phyloP scores from a whole-genome alignment of 1,140 invertebrate species.

The Magallana ariakensis region DNA sequence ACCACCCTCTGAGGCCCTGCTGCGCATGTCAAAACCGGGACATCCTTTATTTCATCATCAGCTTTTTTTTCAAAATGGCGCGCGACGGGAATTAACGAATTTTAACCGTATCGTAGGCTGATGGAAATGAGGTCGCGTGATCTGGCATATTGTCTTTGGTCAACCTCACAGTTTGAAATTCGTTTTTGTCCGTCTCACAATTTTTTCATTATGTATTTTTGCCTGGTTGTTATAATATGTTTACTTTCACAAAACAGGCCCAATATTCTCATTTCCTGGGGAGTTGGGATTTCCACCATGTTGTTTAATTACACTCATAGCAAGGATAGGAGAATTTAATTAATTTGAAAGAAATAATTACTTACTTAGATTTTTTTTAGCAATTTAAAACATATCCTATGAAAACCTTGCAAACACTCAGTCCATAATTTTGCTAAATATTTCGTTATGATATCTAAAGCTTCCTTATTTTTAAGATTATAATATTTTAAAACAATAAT shows the following conservation, averaged over 20 bases:
- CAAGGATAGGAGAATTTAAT: constrained; percentile 2
- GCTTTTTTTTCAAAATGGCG: constrained; percentile 23
- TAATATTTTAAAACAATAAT: too few relatives aligned
- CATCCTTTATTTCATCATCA: constrained; percentile 38
- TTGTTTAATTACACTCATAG: constrained; percentile 29
- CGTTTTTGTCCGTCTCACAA: constrained; percentile 31
- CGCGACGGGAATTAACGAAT: constrained; percentile 35
- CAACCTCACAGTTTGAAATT: constrained; percentile 31
- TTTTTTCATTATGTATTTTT: constrained; percentile 31
- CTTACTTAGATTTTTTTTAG: not conserved
- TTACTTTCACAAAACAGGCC: constrained; percentile 11
- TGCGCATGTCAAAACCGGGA: constrained; percentile 36
- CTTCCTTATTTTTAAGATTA: too few relatives aligned
- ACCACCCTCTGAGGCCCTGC: constrained; percentile 19
- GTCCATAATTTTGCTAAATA: too few relatives aligned
- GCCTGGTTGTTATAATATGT: not conserved
- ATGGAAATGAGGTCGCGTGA: constrained; percentile 31
- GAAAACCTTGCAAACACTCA: too few relatives aligned
- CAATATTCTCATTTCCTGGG: constrained; percentile 19
- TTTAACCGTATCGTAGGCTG: constrained; percentile 19
- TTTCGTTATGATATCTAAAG: too few relatives aligned
- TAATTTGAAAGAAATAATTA: not conserved
- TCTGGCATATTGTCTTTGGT: constrained; percentile 38
- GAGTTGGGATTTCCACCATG: not conserved
- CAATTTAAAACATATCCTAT: too few relatives aligned